Evolutionary conservation across 2,113 vertebrate species (phyloP), one percentile per base, ranked within the genome.

Genomic region (Vulpes vulpes): DNA sequence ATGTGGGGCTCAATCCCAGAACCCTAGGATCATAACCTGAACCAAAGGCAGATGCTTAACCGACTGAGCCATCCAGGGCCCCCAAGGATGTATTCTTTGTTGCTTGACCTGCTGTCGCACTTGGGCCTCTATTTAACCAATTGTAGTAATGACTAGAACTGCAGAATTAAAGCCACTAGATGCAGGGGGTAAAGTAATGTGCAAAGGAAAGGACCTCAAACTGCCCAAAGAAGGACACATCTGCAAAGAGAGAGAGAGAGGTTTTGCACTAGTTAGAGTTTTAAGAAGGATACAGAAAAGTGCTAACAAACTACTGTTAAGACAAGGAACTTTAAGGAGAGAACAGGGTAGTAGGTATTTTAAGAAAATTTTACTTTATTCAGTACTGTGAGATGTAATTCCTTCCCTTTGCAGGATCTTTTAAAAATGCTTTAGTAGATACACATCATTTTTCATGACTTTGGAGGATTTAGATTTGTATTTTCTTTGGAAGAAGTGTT

Each of bases 401-500:
- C 22, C 19, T 80, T 87, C 17, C 53, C 32, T 93, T 93, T 95
- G 60, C 12, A 53, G n/a, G 86, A 78, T 35, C 22, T 89, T 93
- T 57, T 89, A 91, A 89, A 74, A 69, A 57, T 80, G 62, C 53
- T 59, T 92, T 84, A 96, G 67, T 83, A 49, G 17, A 96, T 64
- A 83, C 8, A 49, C 6, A 51, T 74, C 73, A 38, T 65, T 95
- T 95, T 93, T 76, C n/a, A 94, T 96, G 96, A 12, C 59, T 87
- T 71, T 89, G 38, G 3, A 79, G 22, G 71, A 76, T 81, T 96
- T 38, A 89, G 16, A 88, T 89, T 94, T 91, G 35, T 30, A 51
- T 97, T 86, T 93, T 49, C 73, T 93, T 87, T 91, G 91, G 32
- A 96, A 94, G 22, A 69, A 19, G 32, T 32, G 19, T 43, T 73